Base-by-base conservation (phyloP, 2,888 invertebrate species). In the Mystacides longicornis region DNA sequence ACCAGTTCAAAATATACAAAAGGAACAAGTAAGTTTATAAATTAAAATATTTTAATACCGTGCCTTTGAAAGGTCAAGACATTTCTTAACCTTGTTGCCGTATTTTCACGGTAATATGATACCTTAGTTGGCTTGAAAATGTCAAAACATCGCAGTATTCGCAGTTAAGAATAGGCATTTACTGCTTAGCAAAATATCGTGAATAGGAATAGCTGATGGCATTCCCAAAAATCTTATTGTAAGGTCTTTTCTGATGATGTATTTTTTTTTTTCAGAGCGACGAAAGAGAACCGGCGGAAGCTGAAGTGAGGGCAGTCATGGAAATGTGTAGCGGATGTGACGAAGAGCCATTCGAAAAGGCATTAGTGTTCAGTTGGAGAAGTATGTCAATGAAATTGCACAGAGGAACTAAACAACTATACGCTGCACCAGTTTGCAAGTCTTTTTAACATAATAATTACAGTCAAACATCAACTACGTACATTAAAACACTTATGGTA, bases 241-340 rank as follows among this genome's bases (percentile, higher is more conserved):
- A n/a, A n/a, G n/a, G n/a, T n/a, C n/a, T n/a, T n/a, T n/a, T n/a
- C n/a, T n/a, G n/a, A n/a, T n/a, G n/a, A n/a, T n/a, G n/a, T n/a
- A n/a, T n/a, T n/a, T n/a, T n/a, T n/a, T n/a, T 19, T 20, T 45
- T 45, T 7, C 73, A 81, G 71, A 77, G 78, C 50, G 86, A 88
- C 57, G 89, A 87, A 64, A 77, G 87, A 43, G 90, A 90, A 64
- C 89, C 89, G 0, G 90, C 90, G 0, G 89, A 90, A 68, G 88
- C 85, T 23, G 90, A 90, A 69, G 90, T 90, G 0, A 84, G 79
- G 63, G 86, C 86, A 9, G 88, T 90, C 1, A 86, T 89, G 85
- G 79, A 83, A 62, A 74, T 89, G 1, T 91, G 91, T 69, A 81
- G 84, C 56, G 85, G 83, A 1, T 91, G 90, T 64, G 78, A 83